phyloP scores from a whole-genome alignment of 1,140 invertebrate genomes.

The Aphidius ervi region DNA sequence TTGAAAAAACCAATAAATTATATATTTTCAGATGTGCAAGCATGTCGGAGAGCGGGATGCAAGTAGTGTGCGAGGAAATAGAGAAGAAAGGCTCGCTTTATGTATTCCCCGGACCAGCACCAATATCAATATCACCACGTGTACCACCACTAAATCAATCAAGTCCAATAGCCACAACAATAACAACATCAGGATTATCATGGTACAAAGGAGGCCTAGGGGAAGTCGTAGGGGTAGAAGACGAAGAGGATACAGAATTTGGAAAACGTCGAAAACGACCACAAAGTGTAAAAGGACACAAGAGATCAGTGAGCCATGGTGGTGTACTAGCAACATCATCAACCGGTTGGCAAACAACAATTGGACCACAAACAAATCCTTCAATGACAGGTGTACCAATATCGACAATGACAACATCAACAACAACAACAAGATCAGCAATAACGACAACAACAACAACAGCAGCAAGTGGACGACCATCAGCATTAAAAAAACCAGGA shows the following conservation, averaged over 20 bases:
- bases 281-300: conserved; percentile 56
- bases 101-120: conserved; percentile 38
- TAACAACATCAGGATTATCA: conserved; percentile 15
- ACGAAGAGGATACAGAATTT: conserved; percentile 28
- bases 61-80: conserved; percentile 42
- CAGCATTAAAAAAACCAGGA: conserved; percentile 67
- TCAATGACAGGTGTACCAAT: neutral
- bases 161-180: conserved; percentile 3
- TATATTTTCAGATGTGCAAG: conserved; percentile 44
- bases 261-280: conserved; percentile 14
- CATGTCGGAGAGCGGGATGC: conserved; percentile 46
- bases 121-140: conserved; percentile 14
- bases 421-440: conserved; percentile 19
- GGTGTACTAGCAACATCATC: conserved; percentile 57
- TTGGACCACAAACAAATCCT: conserved; percentile 12
- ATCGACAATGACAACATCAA: neutral
- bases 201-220: conserved; percentile 19
- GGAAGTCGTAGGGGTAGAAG: conserved; percentile 23
- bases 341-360: conserved; percentile 35
- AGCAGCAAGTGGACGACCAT: conserved; percentile 54
- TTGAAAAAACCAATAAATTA: neutral
- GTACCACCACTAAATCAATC: conserved; percentile 11
- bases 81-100: conserved; percentile 44
- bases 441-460: conserved; percentile 31
- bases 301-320: conserved; percentile 75